Evolutionary conservation across 2,888 invertebrate genomes (phyloP).

Genomic region (Hirtodrosophila confusa): DNA sequence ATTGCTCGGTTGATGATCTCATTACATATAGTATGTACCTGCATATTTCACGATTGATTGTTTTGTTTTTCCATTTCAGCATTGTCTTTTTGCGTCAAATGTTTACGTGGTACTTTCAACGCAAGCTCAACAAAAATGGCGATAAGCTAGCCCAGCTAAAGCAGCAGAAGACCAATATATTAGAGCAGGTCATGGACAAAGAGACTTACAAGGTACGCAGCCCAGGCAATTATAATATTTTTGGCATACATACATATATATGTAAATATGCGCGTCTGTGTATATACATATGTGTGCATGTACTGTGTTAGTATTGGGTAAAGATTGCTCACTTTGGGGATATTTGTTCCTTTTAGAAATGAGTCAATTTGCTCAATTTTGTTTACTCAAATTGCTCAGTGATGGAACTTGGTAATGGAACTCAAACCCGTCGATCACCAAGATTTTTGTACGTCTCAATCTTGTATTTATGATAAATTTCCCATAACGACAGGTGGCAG

Average conservation of each 20-base stretch:
- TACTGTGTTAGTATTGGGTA: no score
- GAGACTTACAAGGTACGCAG: slow-evolving; percentile 95
- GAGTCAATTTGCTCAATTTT: no score
- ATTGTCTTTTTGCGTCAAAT: slow-evolving; percentile 91
- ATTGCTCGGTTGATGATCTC: slow-evolving; percentile 33
- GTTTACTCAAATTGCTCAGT: no score
- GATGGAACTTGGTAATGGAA: no score
- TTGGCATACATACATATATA: no score
- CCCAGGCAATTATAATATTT: not conserved
- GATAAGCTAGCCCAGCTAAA: slow-evolving; percentile 89
- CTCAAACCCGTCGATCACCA: no score
- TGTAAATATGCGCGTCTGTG: no score
- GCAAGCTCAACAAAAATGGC: slow-evolving; percentile 91
- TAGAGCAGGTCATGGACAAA: slow-evolving; percentile 98
- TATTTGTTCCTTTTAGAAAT: no score
- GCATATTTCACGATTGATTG: slow-evolving; percentile 4
- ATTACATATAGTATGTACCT: slow-evolving; percentile 13
- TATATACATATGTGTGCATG: no score
- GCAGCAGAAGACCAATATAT: slow-evolving; percentile 93
- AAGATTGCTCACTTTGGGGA: no score
- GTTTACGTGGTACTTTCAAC: slow-evolving; percentile 94
- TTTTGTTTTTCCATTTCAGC: slow-evolving; percentile 84
- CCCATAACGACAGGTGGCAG: slow-evolving; percentile 74
- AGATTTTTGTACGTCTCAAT: no score
- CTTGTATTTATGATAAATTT: not conserved